Base-by-base conservation (phyloP, 2,797 vertebrate genomes). In the Discoglossus pictus region DNA sequence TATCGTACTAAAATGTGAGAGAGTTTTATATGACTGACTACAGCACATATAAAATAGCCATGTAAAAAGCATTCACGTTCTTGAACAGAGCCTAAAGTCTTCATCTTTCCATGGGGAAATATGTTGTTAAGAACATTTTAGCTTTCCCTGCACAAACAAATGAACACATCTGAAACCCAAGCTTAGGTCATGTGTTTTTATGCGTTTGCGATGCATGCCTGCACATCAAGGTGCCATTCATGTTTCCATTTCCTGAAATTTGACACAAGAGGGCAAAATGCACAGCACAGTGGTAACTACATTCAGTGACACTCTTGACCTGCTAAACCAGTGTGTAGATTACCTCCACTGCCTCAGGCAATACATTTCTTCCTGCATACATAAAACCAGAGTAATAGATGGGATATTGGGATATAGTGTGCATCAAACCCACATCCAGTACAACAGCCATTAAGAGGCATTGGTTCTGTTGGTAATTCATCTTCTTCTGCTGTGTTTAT, bases 401-500 rank as follows among this genome's bases (percentile, higher is more conserved):
- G 9, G 48, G 21, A 38, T 56, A 18, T 15, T 20, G 2, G 7
- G 18, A 12, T 56, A n/a, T n/a, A 24, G 18, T 16, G n/a, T 24
- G 34, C 53, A 23, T 47, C 25, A 56, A 40, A 56, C 21, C 9
- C 16, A 67, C 31, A 56, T 40, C n/a, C 46, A 15, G 9, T 10
- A 27, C 43, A 61, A 2, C 36, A 74, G 58, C 55, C 21, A 0
- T 0, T 72, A 39, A 66, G 72, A 50, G 43, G 47, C 59, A 75
- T 58, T 27, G 40, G 38, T 0, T 0, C 65, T 68, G 15, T 16
- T 40, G 60, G 43, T 5, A 50, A 65, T 18, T 61, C 56, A 27
- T 55, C 63, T 63, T 67, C 23, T 55, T 65, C 78, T 58, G 65
- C 35, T 40, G 24, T 63, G 55, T 73, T 65, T 42, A 47, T 34